Evolutionary conservation across 2,888 invertebrate species (phyloP), one percentile per base, ranked within the genome.

Genomic region (Molorchus minor): DNA sequence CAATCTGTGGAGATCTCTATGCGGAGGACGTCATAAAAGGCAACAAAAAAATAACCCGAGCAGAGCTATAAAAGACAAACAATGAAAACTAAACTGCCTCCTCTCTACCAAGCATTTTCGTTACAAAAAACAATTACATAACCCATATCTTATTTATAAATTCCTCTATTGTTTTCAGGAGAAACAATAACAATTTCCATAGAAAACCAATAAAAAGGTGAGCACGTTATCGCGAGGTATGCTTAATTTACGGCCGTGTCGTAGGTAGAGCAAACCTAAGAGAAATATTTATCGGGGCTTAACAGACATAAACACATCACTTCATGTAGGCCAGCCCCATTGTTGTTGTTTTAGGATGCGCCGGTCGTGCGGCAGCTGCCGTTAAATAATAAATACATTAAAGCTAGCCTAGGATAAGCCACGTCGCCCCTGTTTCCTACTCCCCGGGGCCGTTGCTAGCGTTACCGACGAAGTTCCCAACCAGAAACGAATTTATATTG

Each of bases 131-230:
- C 52, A 36, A 41, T 52, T 52, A 41, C 52, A 41, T 52, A 52
- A 52, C 41, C 52, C 52, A 25, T 17, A 52, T 17, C 52, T 56
- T 40, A 47, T 38, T 60, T 60, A 51, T 63, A 61, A 64, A 68
- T 64, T 67, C 68, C 61, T 58, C 70, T 52, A 67, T 67, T 68
- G 67, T 69, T 60, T 59, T 58, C 59, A 52, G 64, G 62, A 69
- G 68, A 67, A 68, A 71, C 69, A 69, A 69, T 68, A 68, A 68
- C 65, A 61, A 71, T 71, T 71, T 71, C 71, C 71, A 71, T 71
- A 69, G 68, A 51, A 71, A 69, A 66, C 64, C 65, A 56, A 71
- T 71, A 71, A 71, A 67, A 63, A 63, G 61, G 67, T 68, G 61
- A 68, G 67, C 65, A 64, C 68, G 71, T 71, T 71, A 71, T 70